These are phyloP conservation scores for Rhadina sibilatrix DNA, from an alignment of 2,113 vertebrate species.

Conservation along the genomic window DNA sequence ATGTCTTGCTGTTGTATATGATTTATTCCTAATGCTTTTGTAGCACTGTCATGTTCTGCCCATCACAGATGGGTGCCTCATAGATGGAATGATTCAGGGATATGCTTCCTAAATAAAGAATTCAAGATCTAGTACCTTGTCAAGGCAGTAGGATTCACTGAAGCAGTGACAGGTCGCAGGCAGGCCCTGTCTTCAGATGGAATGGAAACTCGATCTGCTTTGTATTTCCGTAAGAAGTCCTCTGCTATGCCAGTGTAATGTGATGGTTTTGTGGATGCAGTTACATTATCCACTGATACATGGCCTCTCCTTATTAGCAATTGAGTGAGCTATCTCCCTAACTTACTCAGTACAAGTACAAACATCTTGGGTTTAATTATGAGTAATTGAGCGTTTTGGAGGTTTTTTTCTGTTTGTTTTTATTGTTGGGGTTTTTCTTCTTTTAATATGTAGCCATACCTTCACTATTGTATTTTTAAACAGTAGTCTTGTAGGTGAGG, in stretches of 20 bases:
- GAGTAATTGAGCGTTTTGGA: neutral
- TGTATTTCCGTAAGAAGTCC: neutral
- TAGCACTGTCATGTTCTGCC: neutral
- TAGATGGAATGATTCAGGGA: neutral
- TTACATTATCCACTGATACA: neutral
- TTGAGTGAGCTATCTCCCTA: neutral
- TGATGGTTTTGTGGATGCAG: neutral
- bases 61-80: fast-evolving
- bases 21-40: neutral
- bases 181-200: neutral
- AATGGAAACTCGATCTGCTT: neutral
- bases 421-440: neutral
- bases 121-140: neutral
- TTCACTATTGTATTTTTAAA: neutral
- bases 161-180: neutral
- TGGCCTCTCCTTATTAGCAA: neutral
- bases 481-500: neutral
- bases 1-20: neutral
- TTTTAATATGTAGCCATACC: neutral
- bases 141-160: neutral
- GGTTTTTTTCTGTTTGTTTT: neutral
- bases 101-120: neutral
- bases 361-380: neutral
- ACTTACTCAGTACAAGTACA: neutral
- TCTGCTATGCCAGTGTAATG: neutral